Conservation (phyloP, 1,140 invertebrate species). For the Saccostrea echinata region DNA sequence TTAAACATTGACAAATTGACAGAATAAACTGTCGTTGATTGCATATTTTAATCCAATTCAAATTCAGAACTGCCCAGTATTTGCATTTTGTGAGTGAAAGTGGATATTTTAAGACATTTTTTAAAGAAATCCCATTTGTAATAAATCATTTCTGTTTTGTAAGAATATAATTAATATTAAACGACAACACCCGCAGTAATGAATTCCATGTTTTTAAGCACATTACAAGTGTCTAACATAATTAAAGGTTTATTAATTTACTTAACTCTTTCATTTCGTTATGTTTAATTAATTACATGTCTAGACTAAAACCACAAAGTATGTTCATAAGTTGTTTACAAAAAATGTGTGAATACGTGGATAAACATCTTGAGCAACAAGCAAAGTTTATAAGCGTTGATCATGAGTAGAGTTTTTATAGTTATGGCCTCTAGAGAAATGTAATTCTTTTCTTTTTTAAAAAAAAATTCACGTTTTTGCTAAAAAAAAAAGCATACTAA, state of each 20-base stretch:
- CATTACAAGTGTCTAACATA: neutral
- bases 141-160: neutral
- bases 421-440: too few relatives aligned
- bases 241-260: constrained; percentile 31
- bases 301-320: neutral
- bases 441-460: too few relatives aligned
- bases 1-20: too few relatives aligned
- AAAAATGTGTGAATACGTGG: neutral
- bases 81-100: too few relatives aligned
- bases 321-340: neutral
- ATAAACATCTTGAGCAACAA: neutral
- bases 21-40: too few relatives aligned
- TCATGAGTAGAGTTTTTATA: too few relatives aligned
- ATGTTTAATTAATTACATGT: neutral
- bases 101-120: too few relatives aligned
- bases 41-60: too few relatives aligned
- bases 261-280: constrained; percentile 18
- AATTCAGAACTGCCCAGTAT: too few relatives aligned
- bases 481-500: too few relatives aligned
- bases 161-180: neutral
- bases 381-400: too few relatives aligned
- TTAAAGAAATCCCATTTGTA: neutral
- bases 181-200: neutral
- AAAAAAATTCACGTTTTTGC: too few relatives aligned
- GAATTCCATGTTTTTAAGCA: constrained; percentile 20